Base-by-base conservation (phyloP, 1,140 invertebrate species). In the Ruditapes philippinarum region DNA sequence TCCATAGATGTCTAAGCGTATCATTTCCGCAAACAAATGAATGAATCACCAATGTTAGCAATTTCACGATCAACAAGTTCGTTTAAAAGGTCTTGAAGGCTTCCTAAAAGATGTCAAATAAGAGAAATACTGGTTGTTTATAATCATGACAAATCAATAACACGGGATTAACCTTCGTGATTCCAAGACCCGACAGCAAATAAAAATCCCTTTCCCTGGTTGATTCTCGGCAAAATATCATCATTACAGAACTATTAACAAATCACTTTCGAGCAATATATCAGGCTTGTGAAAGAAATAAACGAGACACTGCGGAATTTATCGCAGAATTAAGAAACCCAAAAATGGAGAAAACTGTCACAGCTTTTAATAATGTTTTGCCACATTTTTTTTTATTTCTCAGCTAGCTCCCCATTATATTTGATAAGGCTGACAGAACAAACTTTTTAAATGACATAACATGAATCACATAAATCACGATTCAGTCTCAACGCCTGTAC, bases 231-330 rank as follows among this genome's bases (percentile, higher is more conserved):
- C 51, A 65, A 60, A 81, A 54, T 33, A 84, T 54, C 65, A 84
- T 74, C 82, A 84, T 84, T 73, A 84, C 49, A 2, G 38, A 84
- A 74, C 82, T 70, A 84, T 84, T 84, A 84, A 70, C 82, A 84
- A 84, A 84, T 84, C 82, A 84, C 40, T 84, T 84, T 45, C 19
- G 7, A 17, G 51, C 80, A 68, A 82, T 82, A 82, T 49, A 82
- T 82, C 80, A 82, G 80, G 36, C 80, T 82, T 45, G 62, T 82
- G 31, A 12, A 42, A 31, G 62, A 82, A n/a, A 68, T 68, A 82
- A 82, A 70, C 5, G 74, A 78, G 74, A 54, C 45, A 19, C 74
- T 9, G 11, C 38, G 49, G 74, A 78, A 78, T 78, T 78, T 51
- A 78, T 28, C 17, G 28, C n/a, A 40, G 45, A 78, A 78, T 78